Evolutionary conservation across 2,888 invertebrate species (phyloP), one percentile per base, ranked within the genome.

Genomic region (Drymonia ruficornis): DNA sequence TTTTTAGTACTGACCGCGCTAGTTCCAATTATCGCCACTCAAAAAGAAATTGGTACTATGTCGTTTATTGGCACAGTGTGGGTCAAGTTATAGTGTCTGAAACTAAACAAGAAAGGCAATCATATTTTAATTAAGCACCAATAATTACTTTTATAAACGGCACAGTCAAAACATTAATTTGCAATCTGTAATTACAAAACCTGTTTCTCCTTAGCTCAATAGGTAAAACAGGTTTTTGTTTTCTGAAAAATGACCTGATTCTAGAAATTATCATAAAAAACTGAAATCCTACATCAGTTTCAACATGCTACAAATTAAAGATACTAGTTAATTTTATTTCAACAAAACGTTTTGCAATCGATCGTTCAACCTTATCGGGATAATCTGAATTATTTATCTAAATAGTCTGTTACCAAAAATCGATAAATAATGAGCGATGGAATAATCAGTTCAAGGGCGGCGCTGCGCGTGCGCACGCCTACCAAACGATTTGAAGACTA

Each of bases 391-490:
- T 65, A 82, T 74, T 71, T 71, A 82, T 81, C 78, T 80, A 66
- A 82, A 81, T 81, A 70, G 75, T 72, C 16, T 58, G 74, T 78
- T 73, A 74, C 78, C 76, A 72, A 82, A 84, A 83, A 81, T 75
- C 81, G 72, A 83, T 83, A 78, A 79, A 77, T 81, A 77, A 80
- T 80, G 67, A 70, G 71, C 69, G 66, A 71, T 65, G 65, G 54
- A 70, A 65, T 74, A 80, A 77, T 76, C 74, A 76, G 81, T 78
- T 80, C 85, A 86, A 81, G 84, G 84, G 65, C 67, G 56, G 36
- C 31, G 13, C 11, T 57, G 71, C 71, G 78, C 80, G 73, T 73
- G 80, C 74, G 69, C 71, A 70, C 75, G 74, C 79, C 78, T 64
- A 72, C 76, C 61, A 58, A 61, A 61, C 63, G 52, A 56, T 62